Evolutionary conservation across 2,888 invertebrate genomes (phyloP).

Genomic region (Drosophila cognata): DNA sequence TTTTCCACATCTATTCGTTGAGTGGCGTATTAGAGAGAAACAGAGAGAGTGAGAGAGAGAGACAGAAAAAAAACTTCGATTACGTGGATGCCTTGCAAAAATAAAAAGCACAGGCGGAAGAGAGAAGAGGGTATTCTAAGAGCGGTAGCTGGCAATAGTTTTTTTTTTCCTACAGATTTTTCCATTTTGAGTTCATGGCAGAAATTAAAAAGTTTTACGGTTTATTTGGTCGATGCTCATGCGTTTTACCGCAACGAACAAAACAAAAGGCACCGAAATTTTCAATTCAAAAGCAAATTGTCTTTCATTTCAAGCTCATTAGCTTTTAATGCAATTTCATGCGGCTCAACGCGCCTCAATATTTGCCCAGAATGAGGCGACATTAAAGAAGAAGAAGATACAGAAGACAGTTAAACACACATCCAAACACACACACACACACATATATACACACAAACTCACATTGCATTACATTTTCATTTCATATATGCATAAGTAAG

Average conservation of each 20-base stretch:
- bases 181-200: conserved; percentile 11
- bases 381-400: conserved; percentile 4
- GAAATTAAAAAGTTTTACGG: conserved; percentile 53
- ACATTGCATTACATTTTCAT: conserved; percentile 66
- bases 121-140: conserved; percentile 12
- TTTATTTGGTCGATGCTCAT: conserved; percentile 24
- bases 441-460: background rate
- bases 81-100: background rate
- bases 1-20: background rate
- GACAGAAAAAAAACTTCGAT: background rate
- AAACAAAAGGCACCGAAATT: conserved; percentile 35
- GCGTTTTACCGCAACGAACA: conserved; percentile 25
- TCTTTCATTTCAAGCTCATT: conserved; percentile 78
- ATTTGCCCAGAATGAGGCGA: conserved; percentile 48
- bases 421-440: background rate
- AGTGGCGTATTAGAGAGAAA: background rate
- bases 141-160: background rate
- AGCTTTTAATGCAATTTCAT: conserved; percentile 79
- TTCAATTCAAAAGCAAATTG: conserved; percentile 75
- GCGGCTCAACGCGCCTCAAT: conserved; percentile 75
- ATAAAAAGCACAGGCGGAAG: no score
- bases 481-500: conserved; percentile 32
- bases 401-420: background rate
- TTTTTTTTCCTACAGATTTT: background rate
- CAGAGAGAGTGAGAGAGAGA: background rate